phyloP scores from a whole-genome alignment of 2,888 invertebrate species.

The Ferdinandea cuprea region DNA sequence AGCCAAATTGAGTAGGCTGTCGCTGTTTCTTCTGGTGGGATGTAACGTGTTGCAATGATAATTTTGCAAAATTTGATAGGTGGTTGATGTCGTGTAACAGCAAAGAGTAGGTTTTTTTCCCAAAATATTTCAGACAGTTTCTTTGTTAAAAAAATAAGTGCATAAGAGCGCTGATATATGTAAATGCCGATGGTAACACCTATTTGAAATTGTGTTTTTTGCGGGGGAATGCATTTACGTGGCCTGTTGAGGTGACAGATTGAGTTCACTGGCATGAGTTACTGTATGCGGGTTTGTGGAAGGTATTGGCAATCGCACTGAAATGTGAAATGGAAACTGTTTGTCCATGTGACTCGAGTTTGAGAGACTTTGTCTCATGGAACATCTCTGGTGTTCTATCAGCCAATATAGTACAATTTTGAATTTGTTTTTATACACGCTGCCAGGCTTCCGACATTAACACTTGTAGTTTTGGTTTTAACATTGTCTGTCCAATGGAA shows the following conservation, averaged over 20 bases:
- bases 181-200: not conserved
- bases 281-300: too few species aligned
- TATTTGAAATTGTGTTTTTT: not conserved
- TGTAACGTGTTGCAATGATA: not conserved
- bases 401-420: too few species aligned
- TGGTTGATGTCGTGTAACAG: not conserved
- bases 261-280: too few species aligned
- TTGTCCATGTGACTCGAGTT: too few species aligned
- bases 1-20: not conserved
- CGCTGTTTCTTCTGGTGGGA: not conserved
- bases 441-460: too few species aligned
- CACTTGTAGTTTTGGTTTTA: too few species aligned
- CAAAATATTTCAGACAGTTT: constrained; percentile 8
- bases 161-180: not conserved
- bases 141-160: not conserved
- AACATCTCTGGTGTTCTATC: too few species aligned
- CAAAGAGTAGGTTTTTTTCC: not conserved
- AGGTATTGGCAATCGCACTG: too few species aligned
- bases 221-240: not conserved
- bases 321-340: too few species aligned
- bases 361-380: too few species aligned
- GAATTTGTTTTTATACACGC: too few species aligned
- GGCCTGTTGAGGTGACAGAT: not conserved
- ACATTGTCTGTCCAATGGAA: too few species aligned
- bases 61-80: not conserved